Evolutionary conservation across 1,140 invertebrate genomes (phyloP).

Genomic region (Mizuhopecten yessoensis): DNA sequence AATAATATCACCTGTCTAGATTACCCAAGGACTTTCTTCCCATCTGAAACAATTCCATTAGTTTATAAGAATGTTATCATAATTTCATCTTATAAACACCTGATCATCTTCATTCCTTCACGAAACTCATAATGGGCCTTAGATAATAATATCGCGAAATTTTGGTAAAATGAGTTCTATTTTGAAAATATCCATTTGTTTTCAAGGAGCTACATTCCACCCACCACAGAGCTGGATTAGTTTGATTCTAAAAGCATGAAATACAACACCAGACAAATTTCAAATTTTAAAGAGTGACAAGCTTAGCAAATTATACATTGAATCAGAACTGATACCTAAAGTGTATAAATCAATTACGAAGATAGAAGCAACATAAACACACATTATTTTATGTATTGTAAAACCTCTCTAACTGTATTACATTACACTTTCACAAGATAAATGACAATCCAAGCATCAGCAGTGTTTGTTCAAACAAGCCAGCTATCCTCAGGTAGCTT

Average conservation of each 20-base stretch:
- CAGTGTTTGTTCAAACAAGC: too few species aligned
- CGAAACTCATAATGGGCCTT: not conserved
- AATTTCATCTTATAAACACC: not conserved
- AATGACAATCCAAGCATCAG: too few species aligned
- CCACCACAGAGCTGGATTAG: not conserved
- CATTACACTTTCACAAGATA: too few species aligned
- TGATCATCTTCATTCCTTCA: not conserved
- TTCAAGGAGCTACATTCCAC: not conserved
- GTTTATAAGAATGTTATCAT: not conserved
- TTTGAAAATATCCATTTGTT: conserved; percentile 2
- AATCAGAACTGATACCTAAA: not conserved
- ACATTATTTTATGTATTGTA: too few species aligned
- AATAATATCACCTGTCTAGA: not conserved
- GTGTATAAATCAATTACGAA: not conserved
- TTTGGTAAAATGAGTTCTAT: not conserved
- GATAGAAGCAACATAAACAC: not conserved
- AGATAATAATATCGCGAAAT: conserved; percentile 11
- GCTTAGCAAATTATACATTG: not conserved
- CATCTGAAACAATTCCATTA: not conserved
- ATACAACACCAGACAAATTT: too few species aligned
- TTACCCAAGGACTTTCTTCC: not conserved
- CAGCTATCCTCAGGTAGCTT: too few species aligned
- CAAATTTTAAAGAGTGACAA: not conserved
- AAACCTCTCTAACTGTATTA: too few species aligned
- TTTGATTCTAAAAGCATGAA: not conserved